These are phyloP conservation scores for Trachythela sp. DNA, from an alignment of 64 coral and sea anemone genomes.

Conservation along the genomic window DNA sequence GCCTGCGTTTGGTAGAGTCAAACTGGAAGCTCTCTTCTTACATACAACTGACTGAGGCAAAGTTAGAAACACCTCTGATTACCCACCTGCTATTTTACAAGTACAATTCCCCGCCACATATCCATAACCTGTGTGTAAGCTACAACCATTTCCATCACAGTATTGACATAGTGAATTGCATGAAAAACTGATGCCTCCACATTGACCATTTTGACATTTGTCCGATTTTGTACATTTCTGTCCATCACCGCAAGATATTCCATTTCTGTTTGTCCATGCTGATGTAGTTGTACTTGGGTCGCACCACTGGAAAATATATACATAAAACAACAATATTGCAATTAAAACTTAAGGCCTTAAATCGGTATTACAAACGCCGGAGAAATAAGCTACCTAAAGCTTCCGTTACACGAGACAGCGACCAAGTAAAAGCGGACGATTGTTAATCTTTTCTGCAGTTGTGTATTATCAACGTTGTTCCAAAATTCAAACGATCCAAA, in stretches of 20 bases:
- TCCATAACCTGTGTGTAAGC: conserved; percentile 73
- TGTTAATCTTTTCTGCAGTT: too few relatives aligned
- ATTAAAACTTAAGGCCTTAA: too few relatives aligned
- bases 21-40: too few relatives aligned
- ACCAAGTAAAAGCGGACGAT: too few relatives aligned
- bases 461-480: too few relatives aligned
- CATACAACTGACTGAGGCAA: too few relatives aligned
- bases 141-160: conserved; percentile 75
- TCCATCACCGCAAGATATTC: conserved; percentile 64
- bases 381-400: too few relatives aligned
- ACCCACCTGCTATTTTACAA: conserved; percentile 74
- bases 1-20: too few relatives aligned
- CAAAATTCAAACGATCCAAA: too few relatives aligned
- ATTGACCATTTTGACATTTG: conserved; percentile 59
- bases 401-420: too few relatives aligned
- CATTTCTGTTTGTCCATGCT: conserved; percentile 46
- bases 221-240: conserved; percentile 57
- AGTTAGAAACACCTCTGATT: not conserved
- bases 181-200: conserved; percentile 48
- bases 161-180: conserved; percentile 73
- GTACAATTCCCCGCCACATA: conserved; percentile 65
- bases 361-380: too few relatives aligned
- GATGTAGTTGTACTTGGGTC: conserved; percentile 30
- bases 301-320: conserved; percentile 61
- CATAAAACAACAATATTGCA: not conserved